These are phyloP conservation scores for Zaprionus nigranus DNA, from an alignment of 1,140 invertebrate species.

Conservation along the genomic window DNA sequence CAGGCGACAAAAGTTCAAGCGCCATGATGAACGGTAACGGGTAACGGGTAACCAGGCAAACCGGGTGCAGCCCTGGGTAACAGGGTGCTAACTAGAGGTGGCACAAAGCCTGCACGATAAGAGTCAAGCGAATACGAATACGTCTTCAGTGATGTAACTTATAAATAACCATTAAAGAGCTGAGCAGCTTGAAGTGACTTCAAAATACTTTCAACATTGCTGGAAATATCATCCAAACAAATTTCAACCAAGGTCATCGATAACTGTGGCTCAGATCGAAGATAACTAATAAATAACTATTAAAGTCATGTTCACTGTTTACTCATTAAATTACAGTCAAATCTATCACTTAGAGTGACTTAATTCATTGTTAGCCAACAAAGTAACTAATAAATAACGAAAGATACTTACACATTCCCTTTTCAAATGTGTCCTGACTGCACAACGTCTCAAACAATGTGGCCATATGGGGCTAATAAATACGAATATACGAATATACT, in stretches of 20 bases:
- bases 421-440: neutral
- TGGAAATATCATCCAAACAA: too few relatives aligned
- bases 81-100: constrained; percentile 9
- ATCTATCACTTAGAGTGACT: neutral
- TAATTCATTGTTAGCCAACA: neutral
- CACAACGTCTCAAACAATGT: neutral
- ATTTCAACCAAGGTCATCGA: neutral
- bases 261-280: neutral
- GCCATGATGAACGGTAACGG: constrained; percentile 39
- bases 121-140: neutral
- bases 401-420: neutral
- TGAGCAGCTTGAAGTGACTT: neutral
- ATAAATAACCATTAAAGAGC: neutral
- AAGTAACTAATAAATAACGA: constrained; percentile 2
- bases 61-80: neutral
- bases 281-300: constrained; percentile 31
- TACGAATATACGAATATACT: neutral
- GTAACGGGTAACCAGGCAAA: neutral
- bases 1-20: constrained; percentile 70
- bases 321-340: neutral
- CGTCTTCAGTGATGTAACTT: neutral
- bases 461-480: neutral
- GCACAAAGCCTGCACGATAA: neutral
- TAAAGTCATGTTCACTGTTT: neutral
- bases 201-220: neutral